A percentile compares a stretch with the other conserved stretches of the same genome.
These are phyloP conservation scores for Euplexia lucipara DNA, from an alignment of 2,888 invertebrate species.

Conservation along the genomic window DNA sequence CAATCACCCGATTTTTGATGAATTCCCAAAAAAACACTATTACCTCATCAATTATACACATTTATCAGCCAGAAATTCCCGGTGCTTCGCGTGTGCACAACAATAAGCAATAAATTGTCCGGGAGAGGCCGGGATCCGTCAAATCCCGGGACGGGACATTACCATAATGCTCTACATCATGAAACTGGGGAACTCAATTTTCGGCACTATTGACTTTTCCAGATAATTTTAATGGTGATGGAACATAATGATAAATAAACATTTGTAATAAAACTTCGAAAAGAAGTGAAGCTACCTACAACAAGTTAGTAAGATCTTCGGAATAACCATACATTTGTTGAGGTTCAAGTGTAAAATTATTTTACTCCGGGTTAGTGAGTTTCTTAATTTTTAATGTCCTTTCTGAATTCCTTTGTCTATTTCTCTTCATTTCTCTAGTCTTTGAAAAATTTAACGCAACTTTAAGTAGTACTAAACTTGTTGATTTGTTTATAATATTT, in stretches of 20 bases:
- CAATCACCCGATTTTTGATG: slow-evolving; percentile 21
- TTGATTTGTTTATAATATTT: no score
- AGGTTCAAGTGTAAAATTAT: no score
- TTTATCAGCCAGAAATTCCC: slow-evolving; percentile 47
- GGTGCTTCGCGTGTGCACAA: slow-evolving; percentile 52
- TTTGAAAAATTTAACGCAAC: no score
- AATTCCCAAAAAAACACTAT: slow-evolving; percentile 45
- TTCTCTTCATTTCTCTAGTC: no score
- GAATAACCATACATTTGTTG: no score
- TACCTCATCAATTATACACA: slow-evolving; percentile 54
- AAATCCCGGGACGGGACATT: slow-evolving; percentile 61
- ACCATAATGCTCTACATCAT: slow-evolving; percentile 63
- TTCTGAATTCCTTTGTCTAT: no score
- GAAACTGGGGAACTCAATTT: slow-evolving; percentile 54
- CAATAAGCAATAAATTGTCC: slow-evolving; percentile 66
- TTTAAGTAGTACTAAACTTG: no score
- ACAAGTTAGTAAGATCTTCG: background rate
- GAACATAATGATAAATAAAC: slow-evolving; percentile 33
- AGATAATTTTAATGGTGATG: slow-evolving; percentile 33
- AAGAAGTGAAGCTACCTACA: no score
- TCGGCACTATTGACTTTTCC: slow-evolving; percentile 46
- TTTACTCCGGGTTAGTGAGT: no score
- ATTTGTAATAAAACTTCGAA: no score
- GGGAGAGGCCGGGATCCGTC: slow-evolving; percentile 60
- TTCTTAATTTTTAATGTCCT: no score